These are phyloP conservation scores for Elaphurus davidianus DNA, from an alignment of 2,113 vertebrate genomes.

Conservation along the genomic window DNA sequence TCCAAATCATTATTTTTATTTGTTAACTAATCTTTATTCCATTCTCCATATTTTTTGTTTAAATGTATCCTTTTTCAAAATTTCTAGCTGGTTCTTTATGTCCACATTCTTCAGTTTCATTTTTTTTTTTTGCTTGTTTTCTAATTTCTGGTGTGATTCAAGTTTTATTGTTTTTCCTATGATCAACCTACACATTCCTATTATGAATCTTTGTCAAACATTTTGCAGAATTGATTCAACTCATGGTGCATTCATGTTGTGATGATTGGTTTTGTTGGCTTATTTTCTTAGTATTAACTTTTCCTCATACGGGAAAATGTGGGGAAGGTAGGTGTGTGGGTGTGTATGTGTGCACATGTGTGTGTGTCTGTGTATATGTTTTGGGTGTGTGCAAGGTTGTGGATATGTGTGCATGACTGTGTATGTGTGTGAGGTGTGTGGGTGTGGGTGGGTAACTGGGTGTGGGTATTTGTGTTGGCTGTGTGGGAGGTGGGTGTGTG, in stretches of 20 bases:
- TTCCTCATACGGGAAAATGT: neutral
- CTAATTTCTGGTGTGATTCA: neutral
- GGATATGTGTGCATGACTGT: neutral
- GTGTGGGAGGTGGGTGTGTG: neutral
- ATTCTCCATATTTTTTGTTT: slow-evolving; percentile 16
- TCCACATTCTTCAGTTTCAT: neutral
- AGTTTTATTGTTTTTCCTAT: neutral
- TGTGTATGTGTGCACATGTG: neutral
- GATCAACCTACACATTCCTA: neutral
- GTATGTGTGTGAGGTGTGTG: neutral
- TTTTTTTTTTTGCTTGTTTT: neutral
- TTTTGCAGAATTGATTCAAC: neutral
- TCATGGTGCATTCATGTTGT: neutral
- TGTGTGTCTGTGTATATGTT: neutral
- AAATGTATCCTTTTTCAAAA: neutral
- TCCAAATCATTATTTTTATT: neutral
- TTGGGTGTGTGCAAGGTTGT: too few relatives aligned
- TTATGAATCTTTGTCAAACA: neutral
- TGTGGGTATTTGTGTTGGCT: neutral
- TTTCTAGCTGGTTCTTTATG: neutral
- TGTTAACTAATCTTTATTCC: neutral
- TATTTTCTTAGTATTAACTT: slow-evolving; percentile 16
- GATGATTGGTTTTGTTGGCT: neutral
- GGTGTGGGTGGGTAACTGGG: neutral
- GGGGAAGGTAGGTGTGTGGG: neutral